Conservation (phyloP, 2,797 vertebrate species). For the Megalops cyprinoides region DNA sequence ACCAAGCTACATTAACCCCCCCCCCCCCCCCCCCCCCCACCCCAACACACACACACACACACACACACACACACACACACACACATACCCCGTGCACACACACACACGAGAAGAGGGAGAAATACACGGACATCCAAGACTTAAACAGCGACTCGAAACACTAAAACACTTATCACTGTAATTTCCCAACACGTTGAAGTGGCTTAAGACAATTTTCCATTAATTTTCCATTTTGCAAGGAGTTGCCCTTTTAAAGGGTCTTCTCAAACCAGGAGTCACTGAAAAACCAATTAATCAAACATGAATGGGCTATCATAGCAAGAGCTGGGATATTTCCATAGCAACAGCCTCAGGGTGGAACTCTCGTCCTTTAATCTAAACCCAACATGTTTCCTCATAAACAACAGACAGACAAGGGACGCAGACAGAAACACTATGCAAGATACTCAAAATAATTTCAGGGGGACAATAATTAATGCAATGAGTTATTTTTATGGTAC, state of each 20-base stretch:
- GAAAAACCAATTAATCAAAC: conserved; percentile 86
- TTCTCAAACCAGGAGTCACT: conserved; percentile 77
- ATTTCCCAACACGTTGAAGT: conserved; percentile 67
- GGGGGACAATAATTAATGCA: background rate
- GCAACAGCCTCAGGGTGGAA: conserved; percentile 77
- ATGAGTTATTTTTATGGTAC: background rate
- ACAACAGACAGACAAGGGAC: conserved; percentile 70
- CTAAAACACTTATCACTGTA: conserved; percentile 68
- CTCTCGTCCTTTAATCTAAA: conserved; percentile 76
- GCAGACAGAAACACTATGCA: conserved; percentile 29
- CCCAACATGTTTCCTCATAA: conserved; percentile 72
- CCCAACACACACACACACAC: no score
- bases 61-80: conserved; percentile 38
- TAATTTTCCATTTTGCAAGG: conserved; percentile 76
- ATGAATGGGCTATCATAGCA: conserved; percentile 81
- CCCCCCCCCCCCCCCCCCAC: conserved; percentile 27
- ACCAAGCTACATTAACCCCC: conserved; percentile 51
- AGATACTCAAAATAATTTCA: background rate
- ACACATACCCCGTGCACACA: no score
- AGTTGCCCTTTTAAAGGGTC: conserved; percentile 77
- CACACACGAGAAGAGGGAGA: background rate
- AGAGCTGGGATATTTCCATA: conserved; percentile 77
- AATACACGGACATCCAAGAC: conserved; percentile 64
- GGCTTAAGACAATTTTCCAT: conserved; percentile 71
- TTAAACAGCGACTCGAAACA: conserved; percentile 74